Evolutionary conservation across 2,113 vertebrate genomes (phyloP).

Genomic region (Buteo buteo): DNA sequence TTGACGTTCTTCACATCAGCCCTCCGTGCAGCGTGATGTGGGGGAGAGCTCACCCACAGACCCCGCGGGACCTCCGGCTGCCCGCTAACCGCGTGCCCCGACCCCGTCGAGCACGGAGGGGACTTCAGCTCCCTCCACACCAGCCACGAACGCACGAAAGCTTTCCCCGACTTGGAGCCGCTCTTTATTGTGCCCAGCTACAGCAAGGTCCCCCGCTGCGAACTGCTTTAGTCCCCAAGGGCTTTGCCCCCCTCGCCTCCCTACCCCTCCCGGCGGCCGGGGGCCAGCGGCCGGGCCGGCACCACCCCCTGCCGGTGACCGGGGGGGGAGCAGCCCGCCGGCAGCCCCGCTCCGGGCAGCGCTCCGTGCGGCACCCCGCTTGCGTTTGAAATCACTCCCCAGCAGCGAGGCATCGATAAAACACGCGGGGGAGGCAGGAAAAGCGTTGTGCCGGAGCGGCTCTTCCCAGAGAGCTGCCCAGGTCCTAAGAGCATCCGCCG

Average conservation of each 20-base stretch:
- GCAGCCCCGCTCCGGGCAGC: not conserved
- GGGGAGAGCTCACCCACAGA: not conserved
- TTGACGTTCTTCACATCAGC: not conserved
- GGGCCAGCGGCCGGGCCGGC: not conserved
- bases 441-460: not conserved
- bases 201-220: not conserved
- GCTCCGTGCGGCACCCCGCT: not conserved
- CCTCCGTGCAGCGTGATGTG: accelerated
- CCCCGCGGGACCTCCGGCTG: not conserved
- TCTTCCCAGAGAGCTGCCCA: not conserved
- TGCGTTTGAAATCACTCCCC: not conserved
- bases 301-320: not conserved
- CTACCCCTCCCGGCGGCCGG: not conserved
- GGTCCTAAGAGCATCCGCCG: not conserved
- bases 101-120: not conserved
- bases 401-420: accelerated
- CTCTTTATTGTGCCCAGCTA: not conserved
- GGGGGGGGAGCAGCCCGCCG: no score
- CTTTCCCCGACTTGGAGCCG: not conserved
- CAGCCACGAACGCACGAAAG: not conserved
- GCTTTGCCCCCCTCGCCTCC: not conserved
- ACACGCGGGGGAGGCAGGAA: not conserved
- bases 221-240: not conserved
- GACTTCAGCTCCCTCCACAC: no score
- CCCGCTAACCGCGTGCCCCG: accelerated